These are phyloP conservation scores for Platycheirus albimanus DNA, from an alignment of 2,888 invertebrate genomes.

Conservation along the genomic window DNA sequence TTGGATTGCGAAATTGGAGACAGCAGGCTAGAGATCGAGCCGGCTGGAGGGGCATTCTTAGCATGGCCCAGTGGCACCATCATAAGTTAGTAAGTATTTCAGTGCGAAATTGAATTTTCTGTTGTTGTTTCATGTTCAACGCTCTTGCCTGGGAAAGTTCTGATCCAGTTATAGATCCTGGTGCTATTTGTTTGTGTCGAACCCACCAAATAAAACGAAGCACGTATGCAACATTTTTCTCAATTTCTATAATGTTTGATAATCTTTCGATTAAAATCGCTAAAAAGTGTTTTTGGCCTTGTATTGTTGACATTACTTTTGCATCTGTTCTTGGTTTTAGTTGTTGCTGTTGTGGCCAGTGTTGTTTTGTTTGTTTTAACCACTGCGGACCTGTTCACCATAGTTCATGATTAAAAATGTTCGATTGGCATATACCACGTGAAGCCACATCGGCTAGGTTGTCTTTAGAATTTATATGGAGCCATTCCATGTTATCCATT, in stretches of 20 bases:
- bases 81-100: too few species aligned
- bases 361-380: too few species aligned
- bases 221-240: constrained; percentile 1
- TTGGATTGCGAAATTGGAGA: too few species aligned
- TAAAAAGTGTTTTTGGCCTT: constrained; percentile 4
- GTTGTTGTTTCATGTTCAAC: constrained; percentile 5
- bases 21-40: too few species aligned
- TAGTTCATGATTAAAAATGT: too few species aligned
- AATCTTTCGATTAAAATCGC: constrained; percentile 4
- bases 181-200: constrained; percentile 5
- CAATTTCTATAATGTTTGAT: too few species aligned
- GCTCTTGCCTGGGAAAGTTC: not conserved
- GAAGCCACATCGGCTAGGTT: constrained; percentile 5
- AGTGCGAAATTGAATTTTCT: constrained; percentile 9
- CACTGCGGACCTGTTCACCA: too few species aligned
- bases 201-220: constrained; percentile 2
- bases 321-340: too few species aligned
- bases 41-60: too few species aligned
- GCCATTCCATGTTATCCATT: constrained; percentile 12
- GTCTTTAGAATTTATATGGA: constrained; percentile 9
- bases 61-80: too few species aligned
- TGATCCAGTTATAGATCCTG: constrained; percentile 1
- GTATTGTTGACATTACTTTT: constrained; percentile 1
- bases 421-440: too few species aligned
- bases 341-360: constrained; percentile 52